These are phyloP conservation scores for Eulemur macaco DNA, from an alignment of 2,113 vertebrate species.

Conservation along the genomic window DNA sequence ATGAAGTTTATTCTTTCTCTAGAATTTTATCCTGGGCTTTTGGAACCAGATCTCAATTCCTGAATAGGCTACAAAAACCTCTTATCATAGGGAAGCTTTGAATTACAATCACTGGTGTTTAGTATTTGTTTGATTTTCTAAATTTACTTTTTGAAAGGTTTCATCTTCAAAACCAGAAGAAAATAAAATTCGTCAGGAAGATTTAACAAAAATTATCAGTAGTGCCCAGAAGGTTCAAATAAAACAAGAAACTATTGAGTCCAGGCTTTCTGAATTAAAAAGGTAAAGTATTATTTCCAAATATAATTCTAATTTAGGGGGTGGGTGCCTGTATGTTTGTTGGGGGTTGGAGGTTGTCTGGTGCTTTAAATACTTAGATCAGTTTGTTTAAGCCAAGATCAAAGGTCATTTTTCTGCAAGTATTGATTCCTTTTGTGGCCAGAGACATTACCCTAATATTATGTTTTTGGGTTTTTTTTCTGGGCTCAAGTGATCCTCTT, in stretches of 20 bases:
- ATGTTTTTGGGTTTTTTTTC: not conserved
- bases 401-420: conserved; percentile 15
- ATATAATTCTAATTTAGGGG: not conserved
- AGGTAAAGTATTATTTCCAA: conserved; percentile 84
- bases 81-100: conserved; percentile 18
- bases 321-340: not conserved
- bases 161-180: conserved; percentile 94
- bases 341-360: not conserved
- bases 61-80: not conserved
- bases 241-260: conserved; percentile 94
- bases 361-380: conserved; percentile 1
- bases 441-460: not conserved
- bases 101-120: not conserved
- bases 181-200: conserved; percentile 93
- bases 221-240: conserved; percentile 94
- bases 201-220: conserved; percentile 93
- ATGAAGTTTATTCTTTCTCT: conserved; percentile 2
- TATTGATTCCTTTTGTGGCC: not conserved
- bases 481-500: no score
- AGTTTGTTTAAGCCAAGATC: conserved; percentile 9
- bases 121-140: conserved; percentile 36
- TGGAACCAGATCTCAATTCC: not conserved
- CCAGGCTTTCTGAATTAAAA: conserved; percentile 91
- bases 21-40: not conserved
- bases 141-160: conserved; percentile 86